These are phyloP conservation scores for Tetrapedia diversipes DNA, from an alignment of 2,888 invertebrate species.

Conservation along the genomic window DNA sequence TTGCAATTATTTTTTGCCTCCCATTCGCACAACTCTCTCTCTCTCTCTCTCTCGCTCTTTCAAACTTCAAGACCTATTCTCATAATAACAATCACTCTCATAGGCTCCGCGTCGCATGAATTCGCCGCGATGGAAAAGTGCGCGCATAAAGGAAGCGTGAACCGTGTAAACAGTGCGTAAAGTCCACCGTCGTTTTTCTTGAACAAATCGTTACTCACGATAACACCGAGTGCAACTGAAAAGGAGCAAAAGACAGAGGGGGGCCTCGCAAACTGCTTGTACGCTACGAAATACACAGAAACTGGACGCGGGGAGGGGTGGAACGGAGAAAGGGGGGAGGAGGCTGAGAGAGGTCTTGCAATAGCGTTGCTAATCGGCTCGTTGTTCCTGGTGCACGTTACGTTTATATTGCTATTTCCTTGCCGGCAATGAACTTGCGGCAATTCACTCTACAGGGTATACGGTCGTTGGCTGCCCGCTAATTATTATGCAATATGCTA, in stretches of 20 bases:
- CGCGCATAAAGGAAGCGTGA: conserved; percentile 23
- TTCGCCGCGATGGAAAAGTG: conserved; percentile 4
- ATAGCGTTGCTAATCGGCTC: conserved; percentile 69
- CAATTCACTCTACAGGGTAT: conserved; percentile 61
- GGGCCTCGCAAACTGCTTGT: conserved; percentile 18
- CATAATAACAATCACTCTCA: neutral
- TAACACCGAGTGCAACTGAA: conserved; percentile 23
- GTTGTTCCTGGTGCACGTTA: conserved; percentile 69
- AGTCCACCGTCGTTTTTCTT: conserved; percentile 30
- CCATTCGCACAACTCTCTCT: too few species aligned
- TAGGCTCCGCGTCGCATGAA: conserved; percentile 13
- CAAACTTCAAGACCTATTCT: too few species aligned
- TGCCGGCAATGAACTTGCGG: conserved; percentile 78
- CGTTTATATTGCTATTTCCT: conserved; percentile 71
- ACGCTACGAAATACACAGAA: neutral
- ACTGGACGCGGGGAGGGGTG: conserved; percentile 17
- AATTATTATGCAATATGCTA: conserved; percentile 77
- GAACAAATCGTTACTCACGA: conserved; percentile 40
- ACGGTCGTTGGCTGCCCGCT: conserved; percentile 72
- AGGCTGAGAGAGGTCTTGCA: conserved; percentile 13
- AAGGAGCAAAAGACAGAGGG: conserved; percentile 10
- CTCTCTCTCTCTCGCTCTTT: too few species aligned
- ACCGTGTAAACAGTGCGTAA: conserved; percentile 49
- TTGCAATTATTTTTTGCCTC: too few species aligned
- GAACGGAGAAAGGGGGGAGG: conserved; percentile 9